Base-by-base conservation (phyloP, 2,113 vertebrate species). In the Aix galericulata region DNA sequence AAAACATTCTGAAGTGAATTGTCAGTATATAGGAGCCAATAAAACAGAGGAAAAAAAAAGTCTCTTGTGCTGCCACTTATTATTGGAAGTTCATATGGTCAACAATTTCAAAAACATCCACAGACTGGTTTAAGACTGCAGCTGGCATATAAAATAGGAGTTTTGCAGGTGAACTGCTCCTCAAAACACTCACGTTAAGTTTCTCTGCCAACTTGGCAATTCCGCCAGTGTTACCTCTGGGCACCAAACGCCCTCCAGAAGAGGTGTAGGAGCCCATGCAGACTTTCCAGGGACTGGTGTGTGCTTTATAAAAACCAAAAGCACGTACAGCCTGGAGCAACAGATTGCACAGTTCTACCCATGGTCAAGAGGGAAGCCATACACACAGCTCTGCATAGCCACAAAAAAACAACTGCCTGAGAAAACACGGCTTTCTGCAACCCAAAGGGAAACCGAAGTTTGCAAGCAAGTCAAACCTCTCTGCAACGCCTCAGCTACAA, bases 321-420 rank as follows among this genome's bases (percentile, higher is more conserved):
- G 27, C 0, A 0, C 1, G 1, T 17, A 12, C 0, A 1, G 53
- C 6, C n/a, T 38, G 8, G 17, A 69, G 34, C 0, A 5, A 80
- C 20, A 67, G 5, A 21, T 44, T 40, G 25, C 17, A 50, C 34
- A 75, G 83, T 36, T 64, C n/a, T 42, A 74, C 16, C 17, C 1
- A 0, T 9, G 8, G 18, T 5, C 2, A 0, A 74, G 17, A 4
- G 26, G 3, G 11, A 48, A 84, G n/a, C 8, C 6, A 64, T 58
- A 59, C 6, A 42, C 13, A 21, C 3, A 40, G 21, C 18, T 34
- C 13, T 0, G 0, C 10, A 6, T 4, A 55, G 20, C 6, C 52
- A 6, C 67, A 84, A 63, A 78, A 84, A 63, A 78, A 48, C 42
- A 64, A 46, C 2, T 11, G 84, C 67, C 74, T 16, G 8, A 63